Conservation (phyloP, 2,113 vertebrate species). For the Azemiops feae region DNA sequence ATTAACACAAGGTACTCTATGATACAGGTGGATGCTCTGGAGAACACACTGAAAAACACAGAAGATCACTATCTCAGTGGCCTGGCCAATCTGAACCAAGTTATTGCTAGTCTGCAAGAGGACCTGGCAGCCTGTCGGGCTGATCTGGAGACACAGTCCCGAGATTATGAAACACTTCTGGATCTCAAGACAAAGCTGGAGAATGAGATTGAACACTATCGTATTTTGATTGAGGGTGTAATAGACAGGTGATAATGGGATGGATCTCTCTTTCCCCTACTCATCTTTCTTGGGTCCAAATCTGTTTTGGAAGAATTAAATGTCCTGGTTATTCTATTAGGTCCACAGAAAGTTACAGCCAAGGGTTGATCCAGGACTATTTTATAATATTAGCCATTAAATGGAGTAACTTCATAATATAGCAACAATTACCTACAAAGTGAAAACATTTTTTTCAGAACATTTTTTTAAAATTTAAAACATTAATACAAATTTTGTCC, state of each 20-base stretch:
- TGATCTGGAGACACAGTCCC: slow-evolving; percentile 64
- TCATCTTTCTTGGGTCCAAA: background rate
- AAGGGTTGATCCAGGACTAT: background rate
- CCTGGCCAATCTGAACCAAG: slow-evolving; percentile 48
- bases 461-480: background rate
- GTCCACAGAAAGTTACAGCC: background rate
- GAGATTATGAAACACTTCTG: slow-evolving; percentile 69
- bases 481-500: background rate
- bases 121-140: slow-evolving; percentile 64
- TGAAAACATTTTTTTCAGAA: background rate
- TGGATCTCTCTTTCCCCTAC: too few species aligned
- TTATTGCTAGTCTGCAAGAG: slow-evolving; percentile 52
- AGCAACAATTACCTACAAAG: background rate
- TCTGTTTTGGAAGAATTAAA: background rate
- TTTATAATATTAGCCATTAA: background rate
- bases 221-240: slow-evolving; percentile 55
- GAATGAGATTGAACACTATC: slow-evolving; percentile 70
- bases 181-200: slow-evolving; percentile 77
- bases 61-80: slow-evolving; percentile 45
- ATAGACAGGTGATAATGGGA: slow-evolving; percentile 6
- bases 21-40: slow-evolving; percentile 65
- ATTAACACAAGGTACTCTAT: background rate
- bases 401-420: background rate
- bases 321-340: background rate
- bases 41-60: slow-evolving; percentile 54